Conservation (phyloP, 2,888 invertebrate genomes). For the Saturnia japonica region DNA sequence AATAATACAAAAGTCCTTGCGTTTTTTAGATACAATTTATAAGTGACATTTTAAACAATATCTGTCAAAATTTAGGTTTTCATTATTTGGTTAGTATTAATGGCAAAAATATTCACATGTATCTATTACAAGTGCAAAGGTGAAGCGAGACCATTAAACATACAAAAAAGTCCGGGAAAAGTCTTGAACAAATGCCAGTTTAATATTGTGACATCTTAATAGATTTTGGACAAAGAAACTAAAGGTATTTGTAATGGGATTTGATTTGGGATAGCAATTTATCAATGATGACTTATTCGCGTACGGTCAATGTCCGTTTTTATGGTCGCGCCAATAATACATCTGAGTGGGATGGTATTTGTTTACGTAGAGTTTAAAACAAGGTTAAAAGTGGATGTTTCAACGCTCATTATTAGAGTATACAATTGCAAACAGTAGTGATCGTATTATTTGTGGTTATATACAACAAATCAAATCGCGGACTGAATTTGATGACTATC, state of each 20-base stretch:
- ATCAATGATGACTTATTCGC: background rate
- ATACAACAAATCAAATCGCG: background rate
- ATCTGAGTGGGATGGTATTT: slow-evolving; percentile 17
- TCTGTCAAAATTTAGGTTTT: no score
- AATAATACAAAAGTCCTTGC: no score
- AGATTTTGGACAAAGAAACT: slow-evolving; percentile 33
- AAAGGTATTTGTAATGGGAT: background rate
- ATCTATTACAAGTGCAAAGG: slow-evolving; percentile 32
- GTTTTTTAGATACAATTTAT: no score
- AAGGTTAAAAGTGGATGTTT: background rate
- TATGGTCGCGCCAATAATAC: slow-evolving; percentile 15
- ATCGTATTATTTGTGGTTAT: background rate
- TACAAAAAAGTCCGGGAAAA: slow-evolving; percentile 42
- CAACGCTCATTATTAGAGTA: background rate
- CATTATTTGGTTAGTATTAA: no score
- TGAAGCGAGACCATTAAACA: slow-evolving; percentile 25
- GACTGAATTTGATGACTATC: background rate
- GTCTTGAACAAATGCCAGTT: slow-evolving; percentile 44
- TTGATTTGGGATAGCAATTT: background rate
- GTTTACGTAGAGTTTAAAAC: slow-evolving; percentile 9
- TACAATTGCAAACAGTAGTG: background rate
- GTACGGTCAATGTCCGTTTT: slow-evolving; percentile 19
- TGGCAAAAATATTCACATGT: no score
- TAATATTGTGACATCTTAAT: slow-evolving; percentile 31
- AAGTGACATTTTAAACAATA: no score